Evolutionary conservation across 1,140 invertebrate species (phyloP).

Genomic region (Parasteatoda tepidariorum): DNA sequence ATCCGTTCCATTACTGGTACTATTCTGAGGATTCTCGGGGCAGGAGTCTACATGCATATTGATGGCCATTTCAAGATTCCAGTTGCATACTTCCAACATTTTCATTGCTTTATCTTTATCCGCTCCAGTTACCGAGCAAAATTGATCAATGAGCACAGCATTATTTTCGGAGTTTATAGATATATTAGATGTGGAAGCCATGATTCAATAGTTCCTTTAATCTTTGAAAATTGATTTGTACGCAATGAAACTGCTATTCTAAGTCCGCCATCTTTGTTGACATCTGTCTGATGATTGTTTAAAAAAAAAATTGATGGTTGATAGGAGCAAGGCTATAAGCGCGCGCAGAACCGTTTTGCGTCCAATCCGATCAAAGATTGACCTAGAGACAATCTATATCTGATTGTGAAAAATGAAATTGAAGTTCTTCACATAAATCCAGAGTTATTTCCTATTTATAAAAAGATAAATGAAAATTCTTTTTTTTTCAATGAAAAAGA

Average conservation of each 20-base stretch:
- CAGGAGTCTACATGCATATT: slow-evolving; percentile 73
- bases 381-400: no score
- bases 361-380: no score
- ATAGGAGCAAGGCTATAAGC: no score
- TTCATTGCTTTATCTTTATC: slow-evolving; percentile 61
- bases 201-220: neutral
- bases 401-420: no score
- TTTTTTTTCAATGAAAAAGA: no score
- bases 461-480: no score
- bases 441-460: no score
- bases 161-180: neutral
- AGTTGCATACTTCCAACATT: slow-evolving; percentile 71
- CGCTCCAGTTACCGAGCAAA: slow-evolving; percentile 47
- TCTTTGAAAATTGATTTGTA: neutral
- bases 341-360: no score
- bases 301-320: no score
- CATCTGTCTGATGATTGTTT: no score
- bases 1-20: neutral
- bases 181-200: slow-evolving; percentile 43
- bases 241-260: neutral
- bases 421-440: no score
- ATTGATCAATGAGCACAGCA: slow-evolving; percentile 32
- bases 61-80: slow-evolving; percentile 72
- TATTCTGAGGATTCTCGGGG: neutral
- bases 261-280: slow-evolving; percentile 47